phyloP scores from a whole-genome alignment of 2,113 vertebrate genomes.

The Stigmatopora nigra region DNA sequence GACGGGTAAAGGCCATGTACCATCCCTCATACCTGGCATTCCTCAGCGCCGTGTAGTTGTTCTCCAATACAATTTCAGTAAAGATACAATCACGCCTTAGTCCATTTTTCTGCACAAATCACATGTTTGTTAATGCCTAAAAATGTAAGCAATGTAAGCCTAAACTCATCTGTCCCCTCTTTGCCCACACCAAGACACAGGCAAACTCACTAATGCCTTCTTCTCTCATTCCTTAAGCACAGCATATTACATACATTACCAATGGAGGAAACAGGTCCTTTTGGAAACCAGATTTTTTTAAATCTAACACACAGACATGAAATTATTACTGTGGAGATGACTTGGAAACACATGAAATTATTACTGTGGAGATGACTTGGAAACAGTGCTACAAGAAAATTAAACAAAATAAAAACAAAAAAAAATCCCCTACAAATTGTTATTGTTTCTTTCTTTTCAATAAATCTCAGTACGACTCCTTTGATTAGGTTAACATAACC shows the following conservation, averaged over 20 bases:
- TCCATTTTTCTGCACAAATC: slow-evolving; percentile 78
- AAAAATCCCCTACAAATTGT: background rate
- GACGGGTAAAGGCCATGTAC: slow-evolving; percentile 99
- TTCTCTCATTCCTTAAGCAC: slow-evolving; percentile 33
- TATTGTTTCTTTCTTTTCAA: background rate
- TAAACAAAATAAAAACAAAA: background rate
- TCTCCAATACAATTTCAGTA: slow-evolving; percentile 96
- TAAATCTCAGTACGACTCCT: background rate
- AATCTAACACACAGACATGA: slow-evolving; percentile 38
- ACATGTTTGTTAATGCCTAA: background rate
- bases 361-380: background rate
- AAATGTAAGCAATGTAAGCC: background rate
- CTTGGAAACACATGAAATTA: too few relatives aligned
- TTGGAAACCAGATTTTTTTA: too few relatives aligned
- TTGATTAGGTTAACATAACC: background rate
- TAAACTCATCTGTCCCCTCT: slow-evolving; percentile 8
- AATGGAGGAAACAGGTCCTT: slow-evolving; percentile 57
- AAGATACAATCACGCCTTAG: slow-evolving; percentile 95
- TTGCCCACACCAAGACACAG: background rate
- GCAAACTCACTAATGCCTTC: slow-evolving; percentile 1
- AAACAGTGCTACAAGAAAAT: background rate
- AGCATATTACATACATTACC: slow-evolving; percentile 69
- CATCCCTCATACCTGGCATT: slow-evolving; percentile 91
- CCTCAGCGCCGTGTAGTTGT: slow-evolving; percentile 97
- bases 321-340: slow-evolving; percentile 49